These are phyloP conservation scores for Morpho deidamia DNA, from an alignment of 2,888 invertebrate genomes.

Conservation along the genomic window DNA sequence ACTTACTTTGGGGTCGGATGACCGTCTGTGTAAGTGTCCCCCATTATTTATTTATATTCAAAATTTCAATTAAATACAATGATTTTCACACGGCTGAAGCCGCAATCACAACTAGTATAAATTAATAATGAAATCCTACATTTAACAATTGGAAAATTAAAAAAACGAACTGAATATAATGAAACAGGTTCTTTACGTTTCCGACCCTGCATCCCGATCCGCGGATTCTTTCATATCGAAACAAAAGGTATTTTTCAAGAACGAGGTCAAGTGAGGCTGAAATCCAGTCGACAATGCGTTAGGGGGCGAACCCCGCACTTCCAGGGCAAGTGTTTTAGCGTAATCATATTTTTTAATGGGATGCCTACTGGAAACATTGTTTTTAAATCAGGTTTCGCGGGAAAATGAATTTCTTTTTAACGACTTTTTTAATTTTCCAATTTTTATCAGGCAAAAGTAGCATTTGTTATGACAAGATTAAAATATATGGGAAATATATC, in stretches of 20 bases:
- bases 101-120: no score
- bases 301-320: constrained; percentile 19
- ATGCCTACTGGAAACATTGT: constrained; percentile 23
- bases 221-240: constrained; percentile 66
- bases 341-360: constrained; percentile 58
- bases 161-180: constrained; percentile 10
- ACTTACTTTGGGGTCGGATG: no score
- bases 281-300: constrained; percentile 34
- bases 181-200: constrained; percentile 11
- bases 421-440: neutral
- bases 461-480: neutral
- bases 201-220: constrained; percentile 25
- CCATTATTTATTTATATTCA: no score
- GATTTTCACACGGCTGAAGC: no score
- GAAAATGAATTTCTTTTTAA: constrained; percentile 14
- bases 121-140: no score
- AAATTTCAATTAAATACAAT: no score
- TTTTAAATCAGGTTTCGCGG: constrained; percentile 3
- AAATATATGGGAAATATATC: no score
- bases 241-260: constrained; percentile 56
- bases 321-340: constrained; percentile 38
- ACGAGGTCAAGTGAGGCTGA: constrained; percentile 54
- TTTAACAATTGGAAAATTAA: neutral
- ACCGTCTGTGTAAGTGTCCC: no score
- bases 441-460: neutral